Evolutionary conservation across 2,797 vertebrate genomes (phyloP), one percentile per base, ranked within the genome.

Genomic region (Tragelaphus oryx): DNA sequence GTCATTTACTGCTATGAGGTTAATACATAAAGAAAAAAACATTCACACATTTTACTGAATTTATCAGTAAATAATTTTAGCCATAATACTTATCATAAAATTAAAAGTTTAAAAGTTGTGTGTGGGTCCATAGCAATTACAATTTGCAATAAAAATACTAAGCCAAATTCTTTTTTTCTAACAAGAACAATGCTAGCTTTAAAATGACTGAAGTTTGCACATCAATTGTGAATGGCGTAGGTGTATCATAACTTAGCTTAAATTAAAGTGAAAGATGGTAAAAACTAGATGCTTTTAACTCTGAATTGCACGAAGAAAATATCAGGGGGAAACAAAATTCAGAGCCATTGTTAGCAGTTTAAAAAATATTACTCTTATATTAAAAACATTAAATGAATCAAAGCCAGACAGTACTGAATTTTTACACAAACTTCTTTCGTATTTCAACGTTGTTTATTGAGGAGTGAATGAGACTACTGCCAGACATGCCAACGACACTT

Each of bases 401-500:
- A 97, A 98, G 97, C 93, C 98, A 98, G 98, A 98, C 98, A 98
- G 97, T 96, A 98, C 96, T 97, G 97, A 98, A 97, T 92, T 96
- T 98, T 96, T 98, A 98, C 98, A 98, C 98, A 98, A 98, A 97
- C 96, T 95, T 97, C 97, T 98, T 94, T 97, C 97, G 97, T 98
- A 98, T 98, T 98, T 98, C 96, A 98, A 98, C 89, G 97, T 98
- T 98, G 97, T 99, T 99, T 99, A 99, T 98, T 99, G 98, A 98
- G 98, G 98, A 98, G 98, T 98, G 98, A 98, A 98, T 93, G 98
- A 98, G 93, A 97, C 91, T 97, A 98, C 98, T 98, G 98, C 97
- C 98, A 98, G 98, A 98, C 98, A 98, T 98, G 98, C 98, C 98
- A 98, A 98, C 95, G 95, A 98, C 98, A 98, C 98, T 98, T 98